These are phyloP conservation scores for Caenorhabditis imperialis DNA, from an alignment of 2,888 invertebrate species.

Conservation along the genomic window DNA sequence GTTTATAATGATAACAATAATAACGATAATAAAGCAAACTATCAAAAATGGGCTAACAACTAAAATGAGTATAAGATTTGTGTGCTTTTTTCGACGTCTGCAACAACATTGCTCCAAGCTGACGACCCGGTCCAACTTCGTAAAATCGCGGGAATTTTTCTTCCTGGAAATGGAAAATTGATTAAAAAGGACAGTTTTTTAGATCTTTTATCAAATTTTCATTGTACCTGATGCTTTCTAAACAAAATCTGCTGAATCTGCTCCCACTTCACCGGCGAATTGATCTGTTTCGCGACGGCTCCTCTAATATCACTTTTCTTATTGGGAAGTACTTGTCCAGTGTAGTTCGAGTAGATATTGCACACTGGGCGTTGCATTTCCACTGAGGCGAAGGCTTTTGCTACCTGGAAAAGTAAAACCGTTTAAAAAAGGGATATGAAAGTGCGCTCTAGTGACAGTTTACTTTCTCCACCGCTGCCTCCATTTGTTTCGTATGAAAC, in stretches of 20 bases:
- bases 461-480: constrained; percentile 64
- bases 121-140: constrained; percentile 76
- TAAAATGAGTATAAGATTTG: constrained; percentile 62
- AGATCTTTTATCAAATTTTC: too few species aligned
- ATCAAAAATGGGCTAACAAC: constrained; percentile 49
- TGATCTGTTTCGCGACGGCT: constrained; percentile 69
- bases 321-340: constrained; percentile 68
- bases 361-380: constrained; percentile 59
- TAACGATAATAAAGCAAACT: constrained; percentile 12
- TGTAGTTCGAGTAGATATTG: constrained; percentile 76
- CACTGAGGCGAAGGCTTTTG: constrained; percentile 52
- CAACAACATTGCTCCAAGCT: constrained; percentile 73
- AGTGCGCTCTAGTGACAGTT: too few species aligned
- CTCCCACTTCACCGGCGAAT: constrained; percentile 76
- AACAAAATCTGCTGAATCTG: constrained; percentile 76
- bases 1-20: too few species aligned
- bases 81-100: constrained; percentile 75
- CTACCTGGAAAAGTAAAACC: constrained; percentile 21
- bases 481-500: constrained; percentile 75
- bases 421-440: too few species aligned
- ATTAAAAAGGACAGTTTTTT: too few species aligned
- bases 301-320: constrained; percentile 67
- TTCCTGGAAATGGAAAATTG: constrained; percentile 48
- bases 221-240: constrained; percentile 69
- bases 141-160: constrained; percentile 73